These are phyloP conservation scores for Brenthis ino DNA, from an alignment of 2,888 invertebrate species.

Conservation along the genomic window DNA sequence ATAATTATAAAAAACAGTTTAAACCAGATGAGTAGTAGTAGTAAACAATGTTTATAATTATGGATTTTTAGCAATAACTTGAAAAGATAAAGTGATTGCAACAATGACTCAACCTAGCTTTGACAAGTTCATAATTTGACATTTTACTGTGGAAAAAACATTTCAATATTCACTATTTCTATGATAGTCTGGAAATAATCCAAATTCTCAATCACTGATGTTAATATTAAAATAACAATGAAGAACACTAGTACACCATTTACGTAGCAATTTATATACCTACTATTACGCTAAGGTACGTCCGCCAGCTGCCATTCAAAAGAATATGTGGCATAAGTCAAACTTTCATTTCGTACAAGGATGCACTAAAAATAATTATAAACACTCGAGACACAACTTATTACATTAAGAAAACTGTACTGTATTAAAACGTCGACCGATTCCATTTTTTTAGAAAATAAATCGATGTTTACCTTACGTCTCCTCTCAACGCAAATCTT, in stretches of 20 bases:
- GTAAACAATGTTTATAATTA: constrained; percentile 55
- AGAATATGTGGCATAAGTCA: constrained; percentile 83
- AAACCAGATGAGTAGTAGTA: constrained; percentile 10
- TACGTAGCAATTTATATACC: constrained; percentile 66
- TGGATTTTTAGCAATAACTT: constrained; percentile 54
- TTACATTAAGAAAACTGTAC: constrained; percentile 51
- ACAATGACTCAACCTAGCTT: constrained; percentile 80
- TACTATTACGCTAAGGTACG: constrained; percentile 75
- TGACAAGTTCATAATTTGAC: constrained; percentile 81
- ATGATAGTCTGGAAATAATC: constrained; percentile 56
- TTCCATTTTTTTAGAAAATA: constrained; percentile 73
- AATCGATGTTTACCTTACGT: constrained; percentile 84
- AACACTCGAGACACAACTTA: constrained; percentile 64
- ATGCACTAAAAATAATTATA: constrained; percentile 81
- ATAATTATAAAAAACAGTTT: constrained; percentile 4
- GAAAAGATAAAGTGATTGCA: constrained; percentile 59
- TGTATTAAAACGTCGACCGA: constrained; percentile 59
- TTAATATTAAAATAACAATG: constrained; percentile 55
- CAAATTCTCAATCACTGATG: constrained; percentile 47
- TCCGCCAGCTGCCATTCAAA: constrained; percentile 82
- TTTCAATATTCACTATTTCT: constrained; percentile 55
- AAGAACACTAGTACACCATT: constrained; percentile 59
- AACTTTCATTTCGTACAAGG: constrained; percentile 82
- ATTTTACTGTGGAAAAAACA: constrained; percentile 76
- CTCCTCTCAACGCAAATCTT: constrained; percentile 80